Evolutionary conservation across 2,113 vertebrate genomes (phyloP), one percentile per base, ranked within the genome.

Genomic region (Misgurnus mizolepis): DNA sequence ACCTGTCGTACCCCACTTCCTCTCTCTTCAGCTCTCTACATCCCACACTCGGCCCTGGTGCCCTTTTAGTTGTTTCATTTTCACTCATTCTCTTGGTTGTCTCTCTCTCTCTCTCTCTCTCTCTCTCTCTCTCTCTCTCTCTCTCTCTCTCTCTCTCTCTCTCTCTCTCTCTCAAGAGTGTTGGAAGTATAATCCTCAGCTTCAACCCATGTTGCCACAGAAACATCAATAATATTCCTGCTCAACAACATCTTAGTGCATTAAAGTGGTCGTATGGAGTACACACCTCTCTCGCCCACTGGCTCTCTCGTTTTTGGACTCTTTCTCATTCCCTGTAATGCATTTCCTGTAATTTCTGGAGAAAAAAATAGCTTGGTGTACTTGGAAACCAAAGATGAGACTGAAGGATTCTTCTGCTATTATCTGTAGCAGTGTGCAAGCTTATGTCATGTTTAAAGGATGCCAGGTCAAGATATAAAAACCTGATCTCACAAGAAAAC

Each of bases 171-270:
- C 88, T 74, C 77, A 66, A 64, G 82, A 85, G 85, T 85, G 85
- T 85, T 86, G 85, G 79, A 71, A 84, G 83, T 89, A 89, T 92
- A 94, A 93, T 94, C 92, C 91, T 89, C 90, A 56, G 84, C 89
- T 91, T 88, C 90, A 90, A 85, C 87, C 84, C 67, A 85, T 87
- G 93, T 94, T 93, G 91, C 92, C 91, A 89, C 93, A 94, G 93
- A 93, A 94, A 94, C 92, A 92, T 93, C 93, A 93, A 94, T 94
- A 94, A 92, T 90, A 91, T 93, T 92, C 91, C 88, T 91, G 91
- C 91, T 93, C 84, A 89, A 94, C 91, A 94, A 87, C 90, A 93
- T 94, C 91, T 92, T 91, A 90, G 92, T 90, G 90, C 89, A 90
- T 92, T 92, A 92, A 92, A 92, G 90, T 91, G 91, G 87, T 91